phyloP scores from a whole-genome alignment of 2,888 invertebrate species.

The Drosophila monieri region DNA sequence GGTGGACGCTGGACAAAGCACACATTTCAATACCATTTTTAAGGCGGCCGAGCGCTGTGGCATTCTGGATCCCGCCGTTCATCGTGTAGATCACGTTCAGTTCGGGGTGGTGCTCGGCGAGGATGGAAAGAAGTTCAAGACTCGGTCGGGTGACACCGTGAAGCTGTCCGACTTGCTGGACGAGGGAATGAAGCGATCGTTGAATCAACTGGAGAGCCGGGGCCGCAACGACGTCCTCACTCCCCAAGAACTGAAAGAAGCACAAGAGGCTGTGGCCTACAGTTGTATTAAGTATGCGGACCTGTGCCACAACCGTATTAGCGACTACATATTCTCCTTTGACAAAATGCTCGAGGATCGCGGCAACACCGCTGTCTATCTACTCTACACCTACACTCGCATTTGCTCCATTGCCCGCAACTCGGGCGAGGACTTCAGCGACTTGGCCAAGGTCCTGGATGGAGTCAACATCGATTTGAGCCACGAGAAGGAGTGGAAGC shows the following conservation, averaged over 20 bases:
- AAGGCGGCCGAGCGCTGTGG: constrained; percentile 92
- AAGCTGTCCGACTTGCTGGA: constrained; percentile 94
- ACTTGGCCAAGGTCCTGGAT: constrained; percentile 87
- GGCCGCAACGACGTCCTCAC: constrained; percentile 93
- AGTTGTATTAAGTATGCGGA: constrained; percentile 99
- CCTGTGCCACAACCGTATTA: constrained; percentile 94
- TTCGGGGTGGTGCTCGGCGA: constrained; percentile 99
- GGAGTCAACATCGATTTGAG: constrained; percentile 87
- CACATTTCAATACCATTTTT: constrained; percentile 88
- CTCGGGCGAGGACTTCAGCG: constrained; percentile 85
- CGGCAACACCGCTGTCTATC: constrained; percentile 99
- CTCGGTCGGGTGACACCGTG: constrained; percentile 97
- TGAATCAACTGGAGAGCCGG: constrained; percentile 94
- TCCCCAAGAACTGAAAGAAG: constrained; percentile 90
- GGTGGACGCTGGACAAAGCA: constrained; percentile 95
- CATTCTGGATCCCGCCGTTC: constrained; percentile 87
- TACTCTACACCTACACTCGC: constrained; percentile 96
- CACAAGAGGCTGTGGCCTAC: constrained; percentile 96
- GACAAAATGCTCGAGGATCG: constrained; percentile 99
- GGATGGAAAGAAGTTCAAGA: constrained; percentile 99
- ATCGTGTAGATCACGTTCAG: constrained; percentile 94
- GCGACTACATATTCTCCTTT: constrained; percentile 99
- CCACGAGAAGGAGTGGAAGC: constrained; percentile 97
- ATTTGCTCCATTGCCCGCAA: constrained; percentile 95
- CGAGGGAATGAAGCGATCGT: constrained; percentile 93